Conservation (phyloP, 1,140 invertebrate genomes). For the Hyles euphorbiae region DNA sequence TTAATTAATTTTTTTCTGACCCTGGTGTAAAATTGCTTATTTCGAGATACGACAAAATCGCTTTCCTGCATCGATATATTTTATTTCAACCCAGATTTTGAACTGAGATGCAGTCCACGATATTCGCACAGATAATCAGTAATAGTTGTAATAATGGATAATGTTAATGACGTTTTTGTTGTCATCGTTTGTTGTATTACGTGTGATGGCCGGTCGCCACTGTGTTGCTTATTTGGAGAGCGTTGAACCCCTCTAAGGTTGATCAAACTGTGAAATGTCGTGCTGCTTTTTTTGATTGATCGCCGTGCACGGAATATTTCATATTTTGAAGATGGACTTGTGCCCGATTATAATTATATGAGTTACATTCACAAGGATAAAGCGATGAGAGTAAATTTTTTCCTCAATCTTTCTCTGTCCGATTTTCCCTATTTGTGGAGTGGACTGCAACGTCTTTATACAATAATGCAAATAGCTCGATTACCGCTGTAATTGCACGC, state of each 20-base stretch:
- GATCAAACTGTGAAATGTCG: constrained; percentile 14
- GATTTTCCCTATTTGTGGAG: constrained; percentile 17
- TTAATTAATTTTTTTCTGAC: too few relatives aligned
- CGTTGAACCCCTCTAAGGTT: constrained; percentile 23
- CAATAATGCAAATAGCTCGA: constrained; percentile 7
- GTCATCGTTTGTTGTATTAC: too few relatives aligned
- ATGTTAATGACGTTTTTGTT: too few relatives aligned
- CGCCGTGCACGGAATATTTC: constrained; percentile 7
- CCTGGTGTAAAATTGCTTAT: too few relatives aligned
- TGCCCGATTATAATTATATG: background rate
- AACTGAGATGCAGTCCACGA: background rate
- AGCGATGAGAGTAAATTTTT: constrained; percentile 6
- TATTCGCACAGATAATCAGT: background rate
- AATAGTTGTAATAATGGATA: too few relatives aligned
- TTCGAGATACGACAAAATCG: too few relatives aligned
- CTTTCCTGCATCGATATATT: too few relatives aligned
- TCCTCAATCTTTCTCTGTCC: constrained; percentile 40
- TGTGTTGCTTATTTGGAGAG: constrained; percentile 5
- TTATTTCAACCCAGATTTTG: constrained; percentile 1
- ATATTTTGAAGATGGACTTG: constrained; percentile 1
- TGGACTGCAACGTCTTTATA: constrained; percentile 9
- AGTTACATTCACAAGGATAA: too few relatives aligned
- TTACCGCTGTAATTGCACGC: too few relatives aligned
- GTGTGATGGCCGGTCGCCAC: too few relatives aligned
- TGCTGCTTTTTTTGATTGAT: constrained; percentile 10